Evolutionary conservation across 2,797 vertebrate species (phyloP), one percentile per base, ranked within the genome.

Genomic region (Avahi laniger): DNA sequence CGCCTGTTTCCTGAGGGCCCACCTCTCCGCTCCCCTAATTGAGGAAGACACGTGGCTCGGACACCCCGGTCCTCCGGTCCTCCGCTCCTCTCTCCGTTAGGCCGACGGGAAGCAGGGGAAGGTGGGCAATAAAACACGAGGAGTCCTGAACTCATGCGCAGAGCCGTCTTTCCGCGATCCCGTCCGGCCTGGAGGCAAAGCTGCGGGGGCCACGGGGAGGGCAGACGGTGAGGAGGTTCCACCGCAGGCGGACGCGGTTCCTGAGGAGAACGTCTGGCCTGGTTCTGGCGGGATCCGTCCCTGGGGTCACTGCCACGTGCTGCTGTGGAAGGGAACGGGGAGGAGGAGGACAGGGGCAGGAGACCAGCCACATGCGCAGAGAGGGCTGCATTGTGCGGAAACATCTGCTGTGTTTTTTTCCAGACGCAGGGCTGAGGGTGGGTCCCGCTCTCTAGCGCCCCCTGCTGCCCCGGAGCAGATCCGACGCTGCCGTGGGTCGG

Each of bases 31-130:
- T 50, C 38, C 79, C 26, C 61, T 93, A 90, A 92, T 54, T 92
- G 93, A 96, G 73, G 92, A 85, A 61, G 96, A 94, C 94, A 80
- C 61, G 38, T 69, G 85, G 50, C 69, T 78, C 61, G 24, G 89
- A 76, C 82, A 38, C 67, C 82, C 75, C 80, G 2, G 22, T 78
- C 89, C 65, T 91, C 75, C 80, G 2, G 22, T 78, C 89, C 65
- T 91, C 20, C 1, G 12, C n/a, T 87, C 30, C 24, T 93, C 81
- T 43, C 89, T 93, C 81, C 50, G 20, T 75, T 50, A 72, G 41
- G 50, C 70, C 30, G 33, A 92, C 83, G 94, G 89, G 93, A 94
- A 92, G 90, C 8, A 95, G 78, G 59, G 63, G 26, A 96, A 93
- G 73, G 41, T 83, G 48, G 18, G 69, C 52, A 24, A 54, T 94